Base-by-base conservation (phyloP, 2,797 vertebrate species). In the Trichosurus vulpecula region DNA sequence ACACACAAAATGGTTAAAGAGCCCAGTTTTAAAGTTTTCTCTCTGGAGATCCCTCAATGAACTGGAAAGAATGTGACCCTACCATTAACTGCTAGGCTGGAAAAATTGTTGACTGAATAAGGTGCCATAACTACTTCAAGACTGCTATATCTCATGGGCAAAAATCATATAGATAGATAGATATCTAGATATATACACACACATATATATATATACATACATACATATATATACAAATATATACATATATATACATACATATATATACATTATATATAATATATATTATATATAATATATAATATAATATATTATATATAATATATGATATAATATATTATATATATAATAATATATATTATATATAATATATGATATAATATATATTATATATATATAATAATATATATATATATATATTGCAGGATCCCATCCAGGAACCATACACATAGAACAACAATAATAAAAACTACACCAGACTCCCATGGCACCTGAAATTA, bases 61-160 rank as follows among this genome's bases (percentile, higher is more conserved):
- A 96, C 97, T 97, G 96, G 94, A 97, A 97, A 97, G 96, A 94
- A 92, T 90, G 97, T 95, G 92, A 91, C 90, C 92, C 95, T 95
- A 41, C 90, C 95, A 51, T 92, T 3, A 35, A 90, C 3, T 0
- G 29, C 95, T 94, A 92, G 91, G 93, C 94, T 95, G 41, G 22
- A 27, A 51, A 61, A 95, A 97, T 90, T 14, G 74, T 56, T 95
- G 94, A 93, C 31, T 47, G 56, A 41, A 61, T 35, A 30, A 30
- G 35, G 52, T 95, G 90, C 90, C 91, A 0, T 56, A 54, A 91
- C 41, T 94, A 35, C 90, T 52, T 94, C 52, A 1, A 5, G 19
- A 66, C 51, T 52, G 66, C 9, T 53, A 52, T 53, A 90, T 92
- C 94, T 93, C 94, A 54, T 3, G 14, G 94, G 90, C 41, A 31